Conservation (phyloP, 2,888 invertebrate species). For the Tinea pellionella region DNA sequence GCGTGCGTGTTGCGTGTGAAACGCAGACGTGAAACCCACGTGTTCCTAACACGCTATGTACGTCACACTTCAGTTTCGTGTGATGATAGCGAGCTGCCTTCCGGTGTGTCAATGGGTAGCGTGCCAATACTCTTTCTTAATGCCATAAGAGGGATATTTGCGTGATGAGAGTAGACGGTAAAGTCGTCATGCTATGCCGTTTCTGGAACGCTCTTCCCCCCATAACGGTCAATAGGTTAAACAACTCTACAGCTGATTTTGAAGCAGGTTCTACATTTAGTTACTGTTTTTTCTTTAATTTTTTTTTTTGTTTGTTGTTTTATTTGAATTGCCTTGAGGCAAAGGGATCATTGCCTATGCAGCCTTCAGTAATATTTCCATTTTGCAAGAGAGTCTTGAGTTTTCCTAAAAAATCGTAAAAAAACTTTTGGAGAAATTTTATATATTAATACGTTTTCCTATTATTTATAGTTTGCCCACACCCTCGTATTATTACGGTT, state of each 20-base stretch:
- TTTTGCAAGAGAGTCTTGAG: too few species aligned
- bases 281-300: background rate
- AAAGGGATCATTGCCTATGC: too few species aligned
- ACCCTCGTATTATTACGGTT: too few species aligned
- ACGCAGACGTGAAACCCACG: constrained; percentile 36
- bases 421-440: too few species aligned
- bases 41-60: constrained; percentile 45
- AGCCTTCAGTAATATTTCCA: too few species aligned
- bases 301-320: too few species aligned
- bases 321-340: too few species aligned
- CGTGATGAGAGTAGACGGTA: constrained; percentile 27
- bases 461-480: too few species aligned
- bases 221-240: constrained; percentile 6
- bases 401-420: too few species aligned
- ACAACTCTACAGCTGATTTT: background rate
- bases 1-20: constrained; percentile 33
- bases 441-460: too few species aligned
- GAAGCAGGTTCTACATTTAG: background rate
- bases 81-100: constrained; percentile 28
- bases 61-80: constrained; percentile 12
- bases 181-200: constrained; percentile 5
- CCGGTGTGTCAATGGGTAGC: constrained; percentile 57
- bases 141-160: constrained; percentile 39
- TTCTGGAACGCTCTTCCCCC: background rate
- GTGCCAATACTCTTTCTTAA: constrained; percentile 49